Base-by-base conservation (phyloP, 2,888 invertebrate species). In the Tetropium fuscum region DNA sequence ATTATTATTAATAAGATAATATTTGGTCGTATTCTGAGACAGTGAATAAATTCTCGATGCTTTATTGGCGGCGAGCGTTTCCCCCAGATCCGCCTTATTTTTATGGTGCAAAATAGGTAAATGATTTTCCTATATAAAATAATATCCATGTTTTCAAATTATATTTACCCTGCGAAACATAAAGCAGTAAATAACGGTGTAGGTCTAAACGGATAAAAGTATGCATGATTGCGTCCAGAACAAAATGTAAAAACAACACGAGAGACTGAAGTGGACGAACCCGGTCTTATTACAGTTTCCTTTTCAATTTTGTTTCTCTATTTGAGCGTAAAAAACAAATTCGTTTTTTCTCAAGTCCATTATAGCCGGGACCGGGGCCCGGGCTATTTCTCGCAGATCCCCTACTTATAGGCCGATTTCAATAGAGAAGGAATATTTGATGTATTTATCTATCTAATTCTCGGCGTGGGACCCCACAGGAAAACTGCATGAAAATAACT, bases 311-410 rank as follows among this genome's bases (percentile, higher is more conserved):
- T 76, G 78, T 78, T 78, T 78, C 78, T 78, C 77, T 78, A 78
- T 78, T 78, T 78, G 78, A 78, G 77, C 79, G 78, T 78, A 78
- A 78, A 78, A 78, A 78, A 77, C 78, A 78, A 78, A 79, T 78
- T 78, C 78, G 78, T 78, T 78, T 77, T 78, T 78, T 79, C 77
- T 78, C 76, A 74, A 78, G 76, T 78, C 79, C 77, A 79, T 79
- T 79, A 78, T 53, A 45, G 57, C 40, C 18, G 58, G 61, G 45
- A 13, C 38, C 8, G 43, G 45, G 48, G 36, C 10, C 41, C 47
- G 53, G 53, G 60, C 53, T 53, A 53, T 58, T 62, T 48, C 53
- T 55, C 58, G 45, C 40, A 44, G 36, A 55, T 53, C 43, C 61
- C 58, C 53, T 53, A 34, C 44, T 56, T 47, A 53, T 51, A 56